Conservation (phyloP, 2,113 vertebrate genomes). For the Epinephelus fuscoguttatus region DNA sequence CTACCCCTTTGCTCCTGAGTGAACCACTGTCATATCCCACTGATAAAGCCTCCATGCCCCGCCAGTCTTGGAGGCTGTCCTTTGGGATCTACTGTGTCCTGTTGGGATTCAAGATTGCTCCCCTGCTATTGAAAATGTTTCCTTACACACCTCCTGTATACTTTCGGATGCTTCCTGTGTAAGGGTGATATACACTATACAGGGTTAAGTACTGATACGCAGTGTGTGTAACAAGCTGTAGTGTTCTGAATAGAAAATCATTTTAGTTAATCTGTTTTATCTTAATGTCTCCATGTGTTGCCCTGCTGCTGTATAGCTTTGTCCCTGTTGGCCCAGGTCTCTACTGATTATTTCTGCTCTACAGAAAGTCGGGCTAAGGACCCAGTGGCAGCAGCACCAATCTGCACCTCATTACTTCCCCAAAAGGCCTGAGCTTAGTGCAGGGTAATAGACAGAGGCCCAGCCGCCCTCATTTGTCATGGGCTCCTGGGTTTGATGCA, state of each 20-base stretch:
- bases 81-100: conserved; percentile 32
- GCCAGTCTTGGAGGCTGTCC: conserved; percentile 34
- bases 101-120: conserved; percentile 26
- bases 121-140: conserved; percentile 3
- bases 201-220: background rate
- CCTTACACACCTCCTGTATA: background rate
- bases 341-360: conserved; percentile 74
- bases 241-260: background rate
- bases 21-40: conserved; percentile 59
- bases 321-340: conserved; percentile 61
- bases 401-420: conserved; percentile 83
- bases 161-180: background rate
- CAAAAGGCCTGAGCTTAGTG: conserved; percentile 82
- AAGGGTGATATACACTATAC: background rate
- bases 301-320: conserved; percentile 46
- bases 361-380: conserved; percentile 68
- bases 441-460: conserved; percentile 83
- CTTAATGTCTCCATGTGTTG: conserved; percentile 44
- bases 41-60: conserved; percentile 48
- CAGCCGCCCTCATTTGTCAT: conserved; percentile 84
- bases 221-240: background rate
- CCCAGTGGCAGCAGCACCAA: conserved; percentile 70
- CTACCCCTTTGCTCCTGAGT: conserved; percentile 43
- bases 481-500: conserved; percentile 83
- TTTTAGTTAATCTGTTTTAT: conserved; percentile 60